Percentiles rank a stretch among this genome's conserved stretches.
Evolutionary conservation across 2,113 vertebrate genomes (phyloP).

Genomic region (Onychostruthus taczanowskii): DNA sequence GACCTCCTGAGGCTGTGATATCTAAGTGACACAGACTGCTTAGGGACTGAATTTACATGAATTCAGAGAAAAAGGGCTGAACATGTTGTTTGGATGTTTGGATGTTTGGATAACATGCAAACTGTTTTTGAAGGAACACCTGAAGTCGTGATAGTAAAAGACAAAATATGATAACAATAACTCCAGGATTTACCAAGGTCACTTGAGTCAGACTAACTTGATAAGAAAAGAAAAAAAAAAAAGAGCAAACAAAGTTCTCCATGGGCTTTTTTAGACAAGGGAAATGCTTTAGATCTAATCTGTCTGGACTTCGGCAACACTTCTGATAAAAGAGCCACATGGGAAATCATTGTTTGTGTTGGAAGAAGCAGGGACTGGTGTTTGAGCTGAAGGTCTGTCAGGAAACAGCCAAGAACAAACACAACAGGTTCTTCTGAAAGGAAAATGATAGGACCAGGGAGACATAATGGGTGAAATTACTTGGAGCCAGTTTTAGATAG

Average conservation of each 20-base stretch:
- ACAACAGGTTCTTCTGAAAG: constrained; percentile 54
- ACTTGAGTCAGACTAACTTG: background rate
- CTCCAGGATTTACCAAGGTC: constrained; percentile 30
- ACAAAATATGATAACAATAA: constrained; percentile 10
- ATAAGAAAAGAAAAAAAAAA: background rate
- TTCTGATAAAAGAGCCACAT: constrained; percentile 55
- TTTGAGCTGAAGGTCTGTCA: constrained; percentile 16
- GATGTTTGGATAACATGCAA: background rate
- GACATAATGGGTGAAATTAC: constrained; percentile 27
- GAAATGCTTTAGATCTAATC: constrained; percentile 68
- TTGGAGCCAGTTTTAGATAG: constrained; percentile 10
- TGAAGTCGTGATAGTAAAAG: background rate
- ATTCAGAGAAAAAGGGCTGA: background rate
- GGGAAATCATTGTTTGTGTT: constrained; percentile 62
- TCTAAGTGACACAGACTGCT: background rate
- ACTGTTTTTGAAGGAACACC: background rate
- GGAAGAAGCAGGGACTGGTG: constrained; percentile 3
- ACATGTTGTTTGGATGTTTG: background rate
- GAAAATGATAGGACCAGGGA: background rate
- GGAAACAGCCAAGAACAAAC: constrained; percentile 49
- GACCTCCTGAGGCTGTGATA: background rate
- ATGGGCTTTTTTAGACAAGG: constrained; percentile 46
- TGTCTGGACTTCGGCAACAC: constrained; percentile 58
- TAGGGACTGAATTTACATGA: background rate
- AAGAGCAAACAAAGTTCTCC: constrained; percentile 14